Evolutionary conservation across 2,888 invertebrate species (phyloP).

Genomic region (Pinctada fucata): DNA sequence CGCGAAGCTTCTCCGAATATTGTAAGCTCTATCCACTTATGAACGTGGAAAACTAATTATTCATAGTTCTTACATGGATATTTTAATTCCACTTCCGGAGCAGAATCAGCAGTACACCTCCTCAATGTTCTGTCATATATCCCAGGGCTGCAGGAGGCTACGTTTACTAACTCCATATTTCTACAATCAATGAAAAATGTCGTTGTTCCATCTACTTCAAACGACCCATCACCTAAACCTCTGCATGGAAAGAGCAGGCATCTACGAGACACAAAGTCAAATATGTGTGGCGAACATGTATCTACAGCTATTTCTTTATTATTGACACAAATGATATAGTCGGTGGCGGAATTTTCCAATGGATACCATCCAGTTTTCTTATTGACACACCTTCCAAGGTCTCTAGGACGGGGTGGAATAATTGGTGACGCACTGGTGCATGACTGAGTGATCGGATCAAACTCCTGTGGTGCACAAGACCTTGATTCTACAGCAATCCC

Average conservation of each 20-base stretch:
- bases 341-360: not conserved
- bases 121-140: slow-evolving; percentile 14
- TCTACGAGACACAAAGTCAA: slow-evolving; percentile 23
- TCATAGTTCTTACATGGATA: not conserved
- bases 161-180: slow-evolving; percentile 1
- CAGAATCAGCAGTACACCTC: slow-evolving; percentile 19
- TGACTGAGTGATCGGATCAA: slow-evolving; percentile 4
- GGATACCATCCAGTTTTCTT: slow-evolving; percentile 21
- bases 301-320: not conserved
- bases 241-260: slow-evolving; percentile 27
- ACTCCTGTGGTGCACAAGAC: slow-evolving; percentile 20
- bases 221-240: slow-evolving; percentile 28
- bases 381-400: slow-evolving; percentile 18
- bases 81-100: not conserved
- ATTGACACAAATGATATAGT: slow-evolving; percentile 27
- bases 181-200: slow-evolving; percentile 19
- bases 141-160: slow-evolving; percentile 12
- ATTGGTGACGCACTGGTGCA: not conserved
- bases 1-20: too few species aligned
- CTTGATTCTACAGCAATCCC: slow-evolving; percentile 14
- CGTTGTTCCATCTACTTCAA: slow-evolving; percentile 12
- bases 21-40: too few species aligned
- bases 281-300: slow-evolving; percentile 28
- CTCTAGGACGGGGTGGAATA: not conserved
- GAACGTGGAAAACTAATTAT: too few species aligned